Base-by-base conservation (phyloP, 2,113 vertebrate genomes). In the Neolamprologus longior region DNA sequence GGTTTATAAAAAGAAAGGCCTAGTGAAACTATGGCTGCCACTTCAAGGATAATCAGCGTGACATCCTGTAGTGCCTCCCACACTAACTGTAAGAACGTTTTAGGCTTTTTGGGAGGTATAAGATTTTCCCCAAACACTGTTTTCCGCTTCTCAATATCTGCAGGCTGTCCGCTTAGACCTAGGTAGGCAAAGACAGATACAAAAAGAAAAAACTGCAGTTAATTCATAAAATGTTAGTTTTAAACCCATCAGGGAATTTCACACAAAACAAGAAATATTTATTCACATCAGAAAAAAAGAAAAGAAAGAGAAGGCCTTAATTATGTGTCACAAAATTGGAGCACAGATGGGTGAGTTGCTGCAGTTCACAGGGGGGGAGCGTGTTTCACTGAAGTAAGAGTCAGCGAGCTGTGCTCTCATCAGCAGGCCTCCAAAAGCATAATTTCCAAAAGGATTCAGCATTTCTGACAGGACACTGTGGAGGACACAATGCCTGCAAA, bases 21-120 rank as follows among this genome's bases (percentile, higher is more conserved):
- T 98, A 99, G 96, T 92, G 98, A 99, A 96, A 99, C 97, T 98
- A 99, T 96, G 73, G 99, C 99, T 98, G 99, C 99, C 96, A 99
- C 97, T 98, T 99, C 99, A 96, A 99, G 97, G 95, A 99, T 99
- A 96, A 99, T 99, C 96, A 99, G 97, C 55, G 99, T 99, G 96
- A 99, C 99, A 21, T 99, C 99, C 96, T 99, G 99, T 95, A 99
- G 97, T 90, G 99, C 99, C 97, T 99, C 99, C 99, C 99, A 99
- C 94, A 99, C 98, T 99, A 99, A 98, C 73, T 99, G 99, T 97
- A 99, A 98, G 97, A 99, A 99, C 68, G 99, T 99, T 98, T 99
- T 99, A 97, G 99, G 97, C 97, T 99, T 99, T 98, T 99, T 99
- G 95, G 99, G 99, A 96, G 99, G 99, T 99, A 99, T 99, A 95